Evolutionary conservation across 2,888 invertebrate genomes (phyloP), one percentile per base, ranked within the genome.

Genomic region (Pyralis farinalis): DNA sequence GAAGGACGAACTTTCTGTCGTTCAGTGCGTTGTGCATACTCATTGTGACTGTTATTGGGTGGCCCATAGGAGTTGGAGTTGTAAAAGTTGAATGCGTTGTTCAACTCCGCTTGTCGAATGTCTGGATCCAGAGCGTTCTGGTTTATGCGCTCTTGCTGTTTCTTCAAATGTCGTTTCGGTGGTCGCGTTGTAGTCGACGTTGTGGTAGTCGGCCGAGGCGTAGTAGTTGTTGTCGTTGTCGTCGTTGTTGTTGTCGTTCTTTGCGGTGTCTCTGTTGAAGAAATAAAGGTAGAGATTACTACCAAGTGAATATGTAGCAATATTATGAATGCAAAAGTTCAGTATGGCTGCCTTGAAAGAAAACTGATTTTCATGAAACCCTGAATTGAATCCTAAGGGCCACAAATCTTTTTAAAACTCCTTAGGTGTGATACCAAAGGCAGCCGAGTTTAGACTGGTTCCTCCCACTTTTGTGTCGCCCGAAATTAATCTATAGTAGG

Each of bases 1-100:
- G 87, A 85, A 1, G 88, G 86, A n/a, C 84, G 75, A 16, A 84
- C 71, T 66, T 86, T 87, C 56, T 87, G 87, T 33, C 77, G 62
- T 46, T 87, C 86, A 3, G 79, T 76, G 35, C 86, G 67, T 54
- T 86, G 84, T 1, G 77, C 76, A 49, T 83, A 81, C 53, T 84
- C 83, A 47, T 84, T 85, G 44, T 73, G 64, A 12, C 74, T 70
- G 48, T 68, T 79, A 53, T 81, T 83, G 1, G 68, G 49, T 6
- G 76, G 53, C 8, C 65, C 67, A 38, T 75, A 71, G 8, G 73
- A 65, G 43, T 75, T 72, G 1, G 70, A 57, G 49, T 73, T 83
- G 63, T 80, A 81, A 38, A 78, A 75, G 43, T 80, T 85, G 25
- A 78, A 64, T 0, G 81, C 81, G 55, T 83, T 83, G 58, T 81